A percentile compares a stretch with the other conserved stretches of the same genome.
Evolutionary conservation across 2,113 vertebrate genomes (phyloP).

Genomic region (Cyprinodon variegatus): DNA sequence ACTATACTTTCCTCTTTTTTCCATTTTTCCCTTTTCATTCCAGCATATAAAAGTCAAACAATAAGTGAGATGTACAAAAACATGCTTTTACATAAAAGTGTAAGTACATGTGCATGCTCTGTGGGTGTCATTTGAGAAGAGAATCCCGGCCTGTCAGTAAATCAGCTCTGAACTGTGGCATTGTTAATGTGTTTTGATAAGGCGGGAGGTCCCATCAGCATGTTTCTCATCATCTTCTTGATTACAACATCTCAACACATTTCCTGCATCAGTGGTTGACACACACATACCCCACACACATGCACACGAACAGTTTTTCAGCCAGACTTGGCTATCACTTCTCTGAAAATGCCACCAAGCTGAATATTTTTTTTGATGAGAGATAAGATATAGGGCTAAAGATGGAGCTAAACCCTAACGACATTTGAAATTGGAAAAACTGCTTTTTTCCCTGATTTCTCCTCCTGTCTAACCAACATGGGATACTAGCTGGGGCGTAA

Average conservation of each 20-base stretch:
- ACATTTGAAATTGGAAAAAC: constrained; percentile 1
- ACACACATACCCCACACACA: constrained; percentile 18
- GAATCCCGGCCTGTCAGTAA: constrained; percentile 16
- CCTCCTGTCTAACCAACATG: neutral
- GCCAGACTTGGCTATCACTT: constrained; percentile 27
- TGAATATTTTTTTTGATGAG: constrained; percentile 5
- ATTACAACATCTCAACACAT: constrained; percentile 67
- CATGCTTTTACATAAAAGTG: neutral
- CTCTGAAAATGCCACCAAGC: constrained; percentile 33
- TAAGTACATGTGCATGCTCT: neutral
- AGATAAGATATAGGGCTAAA: constrained; percentile 26
- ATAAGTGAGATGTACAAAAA: constrained; percentile 3
- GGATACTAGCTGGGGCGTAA: neutral
- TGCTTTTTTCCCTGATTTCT: neutral
- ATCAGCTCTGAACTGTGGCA: constrained; percentile 39
- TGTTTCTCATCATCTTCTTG: constrained; percentile 68
- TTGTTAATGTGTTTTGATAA: constrained; percentile 71
- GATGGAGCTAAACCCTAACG: constrained; percentile 2
- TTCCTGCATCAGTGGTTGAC: constrained; percentile 44
- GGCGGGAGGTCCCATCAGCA: constrained; percentile 60
- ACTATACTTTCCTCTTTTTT: neutral
- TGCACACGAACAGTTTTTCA: constrained; percentile 11
- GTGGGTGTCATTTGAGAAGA: constrained; percentile 11
- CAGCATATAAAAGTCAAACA: constrained; percentile 10
- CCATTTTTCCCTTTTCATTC: neutral